Conservation (phyloP, 2,113 vertebrate species). For the Amazona guildingii region DNA sequence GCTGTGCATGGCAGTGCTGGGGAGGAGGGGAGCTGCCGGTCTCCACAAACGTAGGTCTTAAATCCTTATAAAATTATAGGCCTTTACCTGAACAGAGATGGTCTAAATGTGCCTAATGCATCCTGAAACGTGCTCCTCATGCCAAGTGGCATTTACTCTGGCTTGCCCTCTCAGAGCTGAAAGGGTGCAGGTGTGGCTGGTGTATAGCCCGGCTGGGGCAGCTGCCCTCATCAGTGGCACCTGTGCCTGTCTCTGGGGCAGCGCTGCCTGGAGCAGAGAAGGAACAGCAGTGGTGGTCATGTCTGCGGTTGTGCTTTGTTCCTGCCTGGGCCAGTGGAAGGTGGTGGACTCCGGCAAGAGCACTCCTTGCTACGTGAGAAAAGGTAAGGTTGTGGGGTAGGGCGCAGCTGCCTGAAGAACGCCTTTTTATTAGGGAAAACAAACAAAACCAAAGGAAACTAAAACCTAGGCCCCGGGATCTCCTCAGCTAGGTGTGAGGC, state of each 20-base stretch:
- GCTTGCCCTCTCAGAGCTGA: neutral
- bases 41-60: neutral
- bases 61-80: neutral
- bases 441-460: neutral
- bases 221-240: fast-evolving
- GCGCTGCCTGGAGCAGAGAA: fast-evolving
- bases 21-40: neutral
- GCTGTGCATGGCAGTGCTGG: neutral
- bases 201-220: neutral
- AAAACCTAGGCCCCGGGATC: neutral
- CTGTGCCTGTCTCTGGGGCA: neutral
- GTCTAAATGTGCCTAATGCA: neutral
- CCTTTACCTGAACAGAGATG: neutral
- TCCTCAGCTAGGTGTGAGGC: neutral
- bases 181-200: neutral
- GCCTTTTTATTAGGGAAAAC: neutral
- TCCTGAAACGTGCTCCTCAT: fast-evolving
- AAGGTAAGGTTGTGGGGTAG: neutral
- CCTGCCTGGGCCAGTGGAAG: no score
- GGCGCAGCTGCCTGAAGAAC: neutral
- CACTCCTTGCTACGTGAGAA: neutral
- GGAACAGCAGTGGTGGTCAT: fast-evolving
- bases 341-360: neutral
- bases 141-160: neutral
- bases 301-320: fast-evolving